Percentiles rank a stretch among this genome's conserved stretches.
Conservation (phyloP, 2,113 vertebrate genomes). For the Ctenodactylus gundi region DNA sequence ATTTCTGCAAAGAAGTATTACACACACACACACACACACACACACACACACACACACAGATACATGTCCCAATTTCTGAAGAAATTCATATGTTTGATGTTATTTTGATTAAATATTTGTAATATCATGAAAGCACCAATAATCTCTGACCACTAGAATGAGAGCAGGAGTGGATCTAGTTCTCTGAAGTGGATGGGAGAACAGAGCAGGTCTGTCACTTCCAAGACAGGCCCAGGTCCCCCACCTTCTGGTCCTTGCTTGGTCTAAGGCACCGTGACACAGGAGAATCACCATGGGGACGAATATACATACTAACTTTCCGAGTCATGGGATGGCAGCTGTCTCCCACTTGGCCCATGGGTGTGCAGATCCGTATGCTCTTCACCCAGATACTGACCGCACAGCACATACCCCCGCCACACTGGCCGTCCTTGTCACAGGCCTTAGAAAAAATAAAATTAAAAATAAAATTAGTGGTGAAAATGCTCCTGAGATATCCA, state of each 20-base stretch:
- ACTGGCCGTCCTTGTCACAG: conserved; percentile 93
- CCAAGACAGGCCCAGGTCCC: too few species aligned
- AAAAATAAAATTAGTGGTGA: conserved; percentile 35
- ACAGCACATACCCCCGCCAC: conserved; percentile 93
- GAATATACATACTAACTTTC: conserved; percentile 85
- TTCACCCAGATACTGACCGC: conserved; percentile 96
- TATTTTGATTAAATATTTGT: neutral
- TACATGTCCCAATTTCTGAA: neutral
- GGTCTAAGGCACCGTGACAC: neutral
- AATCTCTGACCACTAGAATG: neutral
- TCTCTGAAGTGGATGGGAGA: neutral
- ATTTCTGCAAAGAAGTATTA: conserved; percentile 10
- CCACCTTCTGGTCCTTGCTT: too few species aligned
- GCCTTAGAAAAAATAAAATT: conserved; percentile 83
- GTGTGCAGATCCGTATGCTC: conserved; percentile 93
- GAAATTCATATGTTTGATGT: neutral
- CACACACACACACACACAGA: too few species aligned
- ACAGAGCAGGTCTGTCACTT: too few species aligned
- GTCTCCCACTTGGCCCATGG: conserved; percentile 91
- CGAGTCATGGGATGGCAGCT: conserved; percentile 94
- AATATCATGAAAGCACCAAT: neutral
- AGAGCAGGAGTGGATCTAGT: neutral
- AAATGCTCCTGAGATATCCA: neutral
- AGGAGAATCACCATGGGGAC: neutral
- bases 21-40: too few species aligned